Base-by-base conservation (phyloP, 2,888 invertebrate genomes). In the Lissonota sp. region DNA sequence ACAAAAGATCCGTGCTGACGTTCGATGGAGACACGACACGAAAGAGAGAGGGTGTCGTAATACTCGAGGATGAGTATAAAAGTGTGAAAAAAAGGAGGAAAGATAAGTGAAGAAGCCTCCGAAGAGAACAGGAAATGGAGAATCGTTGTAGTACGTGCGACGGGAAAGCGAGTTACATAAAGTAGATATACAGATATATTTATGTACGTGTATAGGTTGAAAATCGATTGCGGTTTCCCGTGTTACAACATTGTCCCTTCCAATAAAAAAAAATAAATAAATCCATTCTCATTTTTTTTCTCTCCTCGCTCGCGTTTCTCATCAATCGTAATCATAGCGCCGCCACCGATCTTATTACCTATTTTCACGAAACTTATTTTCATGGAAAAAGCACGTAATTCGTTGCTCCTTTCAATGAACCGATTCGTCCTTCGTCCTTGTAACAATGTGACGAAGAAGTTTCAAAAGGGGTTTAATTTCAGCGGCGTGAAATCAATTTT, bases 401-500 rank as follows among this genome's bases (percentile, higher is more conserved):
- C 26, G 26, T 26, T 26, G 1, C 1, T 26, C 26, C 1, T 26
- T 26, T 26, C 26, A 3, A 26, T 26, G 26, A 26, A 26, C 26
- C 26, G 26, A 26, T 26, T 26, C 26, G 1, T 26, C 26, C 3
- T 3, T 60, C 4, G 4, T 44, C 44, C 44, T 4, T 8, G 44
- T 26, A 26, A 26, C 26, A 26, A 26, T 26, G 26, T 26, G 3
- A 26, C 26, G 26, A 26, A 26, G 26, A 26, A 26, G 1, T 26
- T 26, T 3, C 26, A 26, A 26, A 26, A 12, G 39, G 39, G 4
- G 8, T 12, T 7, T 8, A 6, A 46, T 37, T 37, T 8, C 16
- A 39, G 14, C 37, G 49, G 55, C 67, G 67, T 62, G 46, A 67
- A 75, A 80, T 71, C 39, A 60, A 71, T 71, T 79, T 70, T 26